These are phyloP conservation scores for Busarellus nigricollis DNA, from an alignment of 2,797 vertebrate species.

Conservation along the genomic window DNA sequence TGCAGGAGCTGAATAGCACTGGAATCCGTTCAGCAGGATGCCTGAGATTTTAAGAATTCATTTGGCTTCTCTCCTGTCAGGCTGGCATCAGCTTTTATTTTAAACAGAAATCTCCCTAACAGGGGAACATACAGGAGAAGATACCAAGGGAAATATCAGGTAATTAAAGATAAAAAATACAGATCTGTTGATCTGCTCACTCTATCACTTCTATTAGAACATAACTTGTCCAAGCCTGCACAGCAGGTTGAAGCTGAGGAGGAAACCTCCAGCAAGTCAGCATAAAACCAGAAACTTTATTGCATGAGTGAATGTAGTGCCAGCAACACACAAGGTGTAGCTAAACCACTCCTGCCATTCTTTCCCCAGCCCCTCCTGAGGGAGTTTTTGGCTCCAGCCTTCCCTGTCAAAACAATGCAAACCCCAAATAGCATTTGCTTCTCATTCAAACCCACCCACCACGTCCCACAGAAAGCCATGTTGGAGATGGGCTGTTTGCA, in stretches of 20 bases:
- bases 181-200: not conserved
- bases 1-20: not conserved
- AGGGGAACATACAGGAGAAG: not conserved
- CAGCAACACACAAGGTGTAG: not conserved
- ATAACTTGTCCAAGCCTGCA: not conserved
- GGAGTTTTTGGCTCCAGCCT: not conserved
- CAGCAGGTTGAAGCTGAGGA: not conserved
- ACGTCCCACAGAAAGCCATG: not conserved
- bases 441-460: not conserved
- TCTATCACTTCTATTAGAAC: not conserved
- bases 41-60: not conserved
- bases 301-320: not conserved
- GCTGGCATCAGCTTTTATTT: conserved; percentile 10
- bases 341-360: not conserved
- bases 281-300: not conserved
- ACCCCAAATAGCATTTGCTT: not conserved
- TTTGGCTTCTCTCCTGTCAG: not conserved
- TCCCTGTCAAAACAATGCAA: not conserved
- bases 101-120: not conserved
- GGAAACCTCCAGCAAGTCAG: not conserved
- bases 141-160: not conserved
- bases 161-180: not conserved
- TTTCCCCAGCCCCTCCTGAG: not conserved
- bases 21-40: not conserved
- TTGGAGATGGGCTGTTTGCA: not conserved